These are phyloP conservation scores for Smutsia gigantea DNA, from an alignment of 2,797 vertebrate species.

Conservation along the genomic window DNA sequence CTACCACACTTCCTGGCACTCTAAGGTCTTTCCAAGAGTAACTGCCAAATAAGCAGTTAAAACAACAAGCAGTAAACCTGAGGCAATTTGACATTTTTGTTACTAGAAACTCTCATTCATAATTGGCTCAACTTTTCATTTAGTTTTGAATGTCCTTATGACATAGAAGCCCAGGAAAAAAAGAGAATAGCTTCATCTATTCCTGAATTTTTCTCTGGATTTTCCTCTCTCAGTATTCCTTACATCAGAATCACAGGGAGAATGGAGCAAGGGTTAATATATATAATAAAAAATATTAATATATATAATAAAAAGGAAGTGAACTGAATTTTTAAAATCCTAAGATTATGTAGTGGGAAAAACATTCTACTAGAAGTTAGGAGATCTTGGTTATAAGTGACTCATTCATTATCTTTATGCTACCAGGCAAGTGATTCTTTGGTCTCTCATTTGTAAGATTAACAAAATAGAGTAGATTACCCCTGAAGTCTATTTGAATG, in stretches of 20 bases:
- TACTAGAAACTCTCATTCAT: conserved; percentile 1
- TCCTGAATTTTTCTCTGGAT: background rate
- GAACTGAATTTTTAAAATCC: background rate
- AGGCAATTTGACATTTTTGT: conserved; percentile 4
- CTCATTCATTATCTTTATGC: conserved; percentile 16
- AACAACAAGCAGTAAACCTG: background rate
- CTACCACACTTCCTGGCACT: background rate
- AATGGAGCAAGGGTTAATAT: background rate
- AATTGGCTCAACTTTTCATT: background rate
- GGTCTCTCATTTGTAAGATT: conserved; percentile 23
- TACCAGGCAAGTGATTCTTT: background rate
- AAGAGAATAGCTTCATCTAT: background rate
- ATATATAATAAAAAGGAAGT: background rate
- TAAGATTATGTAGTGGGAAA: background rate
- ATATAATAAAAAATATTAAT: conserved; percentile 1
- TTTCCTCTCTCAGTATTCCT: background rate
- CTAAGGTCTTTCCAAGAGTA: conserved; percentile 24
- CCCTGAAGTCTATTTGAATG: background rate
- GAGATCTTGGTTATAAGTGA: background rate
- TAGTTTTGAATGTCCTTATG: background rate
- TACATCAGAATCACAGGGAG: background rate
- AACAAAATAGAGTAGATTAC: conserved; percentile 29
- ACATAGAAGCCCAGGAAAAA: background rate
- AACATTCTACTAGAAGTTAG: conserved; percentile 15
- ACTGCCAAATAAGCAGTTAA: conserved; percentile 15